Conservation (phyloP, 2,113 vertebrate genomes). For the Halichoeres trimaculatus region DNA sequence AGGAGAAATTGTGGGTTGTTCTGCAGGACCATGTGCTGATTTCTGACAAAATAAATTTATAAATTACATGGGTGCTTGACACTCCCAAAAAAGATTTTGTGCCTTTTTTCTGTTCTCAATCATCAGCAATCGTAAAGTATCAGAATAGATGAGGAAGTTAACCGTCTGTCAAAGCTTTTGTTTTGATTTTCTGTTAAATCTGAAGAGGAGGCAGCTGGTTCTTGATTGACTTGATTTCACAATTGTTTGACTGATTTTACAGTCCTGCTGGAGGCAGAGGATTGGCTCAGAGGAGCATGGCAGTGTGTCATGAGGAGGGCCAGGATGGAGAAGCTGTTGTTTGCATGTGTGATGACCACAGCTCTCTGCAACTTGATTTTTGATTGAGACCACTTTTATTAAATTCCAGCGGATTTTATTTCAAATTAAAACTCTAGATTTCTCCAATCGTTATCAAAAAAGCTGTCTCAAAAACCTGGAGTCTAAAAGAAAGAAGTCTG, state of each 20-base stretch:
- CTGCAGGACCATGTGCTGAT: no score
- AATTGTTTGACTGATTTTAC: constrained; percentile 43
- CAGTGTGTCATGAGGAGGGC: neutral
- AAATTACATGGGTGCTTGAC: no score
- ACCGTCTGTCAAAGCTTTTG: neutral
- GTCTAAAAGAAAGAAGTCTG: neutral
- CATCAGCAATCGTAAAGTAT: neutral
- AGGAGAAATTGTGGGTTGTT: no score
- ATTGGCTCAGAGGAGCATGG: neutral
- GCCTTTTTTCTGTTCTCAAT: no score
- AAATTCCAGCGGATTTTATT: no score
- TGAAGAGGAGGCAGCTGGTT: constrained; percentile 53
- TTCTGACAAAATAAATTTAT: no score
- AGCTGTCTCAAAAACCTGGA: neutral
- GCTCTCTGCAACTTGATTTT: neutral
- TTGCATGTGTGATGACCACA: no score
- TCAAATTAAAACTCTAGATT: no score
- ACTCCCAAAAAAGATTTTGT: neutral
- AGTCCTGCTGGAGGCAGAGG: constrained; percentile 11
- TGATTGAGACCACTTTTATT: neutral
- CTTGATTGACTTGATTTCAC: constrained; percentile 46
- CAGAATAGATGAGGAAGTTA: neutral
- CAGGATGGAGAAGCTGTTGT: constrained; percentile 3
- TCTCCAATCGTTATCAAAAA: no score
- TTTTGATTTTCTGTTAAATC: constrained; percentile 38